These are phyloP conservation scores for Orchesella flavescens DNA, from an alignment of 2,888 invertebrate species.

Conservation along the genomic window DNA sequence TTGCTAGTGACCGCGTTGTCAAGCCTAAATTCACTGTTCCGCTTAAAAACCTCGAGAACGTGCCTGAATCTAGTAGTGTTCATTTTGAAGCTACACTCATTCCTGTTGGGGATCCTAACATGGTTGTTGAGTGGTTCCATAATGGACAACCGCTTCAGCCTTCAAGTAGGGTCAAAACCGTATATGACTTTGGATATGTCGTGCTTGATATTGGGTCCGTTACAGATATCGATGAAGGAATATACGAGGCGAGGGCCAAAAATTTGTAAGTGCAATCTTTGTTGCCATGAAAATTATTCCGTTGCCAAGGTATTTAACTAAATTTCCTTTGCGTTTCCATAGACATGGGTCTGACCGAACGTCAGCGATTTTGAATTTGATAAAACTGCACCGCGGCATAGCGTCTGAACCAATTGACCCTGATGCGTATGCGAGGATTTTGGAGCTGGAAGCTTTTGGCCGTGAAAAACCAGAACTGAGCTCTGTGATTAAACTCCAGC, in stretches of 20 bases:
- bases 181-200: constrained; percentile 96
- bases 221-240: constrained; percentile 55
- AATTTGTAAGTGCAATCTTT: neutral
- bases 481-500: constrained; percentile 76
- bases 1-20: constrained; percentile 51
- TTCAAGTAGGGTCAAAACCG: constrained; percentile 91
- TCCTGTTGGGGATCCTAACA: constrained; percentile 92
- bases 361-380: constrained; percentile 86
- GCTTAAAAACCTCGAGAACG: constrained; percentile 53
- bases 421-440: constrained; percentile 89
- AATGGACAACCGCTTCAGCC: constrained; percentile 92
- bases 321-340: constrained; percentile 1
- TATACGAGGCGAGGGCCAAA: constrained; percentile 20
- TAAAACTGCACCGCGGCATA: constrained; percentile 87
- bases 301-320: neutral
- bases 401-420: constrained; percentile 92
- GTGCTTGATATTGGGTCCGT: constrained; percentile 87
- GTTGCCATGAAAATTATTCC: neutral
- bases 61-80: constrained; percentile 24
- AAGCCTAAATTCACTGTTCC: constrained; percentile 69
- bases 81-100: constrained; percentile 92
- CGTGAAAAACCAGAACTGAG: constrained; percentile 80
- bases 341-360: constrained; percentile 89
- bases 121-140: constrained; percentile 97
- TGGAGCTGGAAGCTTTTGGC: constrained; percentile 84